Evolutionary conservation across 1,140 invertebrate species (phyloP), one percentile per base, ranked within the genome.

Genomic region (Proales similis): DNA sequence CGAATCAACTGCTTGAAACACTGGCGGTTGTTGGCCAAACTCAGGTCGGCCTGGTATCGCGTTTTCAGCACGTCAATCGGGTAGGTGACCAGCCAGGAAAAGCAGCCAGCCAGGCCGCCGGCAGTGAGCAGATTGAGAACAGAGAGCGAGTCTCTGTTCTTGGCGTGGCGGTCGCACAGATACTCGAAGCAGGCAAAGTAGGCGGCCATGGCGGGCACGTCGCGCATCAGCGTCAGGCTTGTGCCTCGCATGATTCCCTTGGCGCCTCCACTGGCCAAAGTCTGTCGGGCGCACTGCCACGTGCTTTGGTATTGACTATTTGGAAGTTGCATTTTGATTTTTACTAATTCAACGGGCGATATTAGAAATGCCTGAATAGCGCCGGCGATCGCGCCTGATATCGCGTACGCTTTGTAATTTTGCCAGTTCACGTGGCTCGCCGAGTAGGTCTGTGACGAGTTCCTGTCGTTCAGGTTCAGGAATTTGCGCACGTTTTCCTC

Each of bases 41-140:
- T 53, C 24, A 65, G 33, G 33, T 38, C 67, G 0, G 84, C 83
- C 77, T 94, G 90, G 29, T 90, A 74, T 46, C 88, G 77, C 0
- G 89, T 87, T 71, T 94, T 94, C 5, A 93, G 76, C 0, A 92
- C 86, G 73, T 94, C 90, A 1, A 89, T 71, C 0, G 90, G 90
- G 71, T 91, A 93, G 2, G 84, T 81, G 1, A 86, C 65, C 0
- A 88, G 66, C 90, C 90, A 94, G 0, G 88, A 91, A 0, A 82
- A 68, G 19, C 82, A 80, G n/a, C 90, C 88, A 0, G 88, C 86
- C 1, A 84, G 42, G 4, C 90, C 89, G 17, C 89, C 89, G 0
- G 86, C 85, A 33, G 82, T 69, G 33, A 90, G 77, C 68, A 88
- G 83, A 33, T 48, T 29, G 3, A 39, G 46, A 42, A 60, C 62